Percentiles rank a stretch among this genome's conserved stretches.
These are phyloP conservation scores for Neelides sp. DNA, from an alignment of 1,140 invertebrate species.

Conservation along the genomic window DNA sequence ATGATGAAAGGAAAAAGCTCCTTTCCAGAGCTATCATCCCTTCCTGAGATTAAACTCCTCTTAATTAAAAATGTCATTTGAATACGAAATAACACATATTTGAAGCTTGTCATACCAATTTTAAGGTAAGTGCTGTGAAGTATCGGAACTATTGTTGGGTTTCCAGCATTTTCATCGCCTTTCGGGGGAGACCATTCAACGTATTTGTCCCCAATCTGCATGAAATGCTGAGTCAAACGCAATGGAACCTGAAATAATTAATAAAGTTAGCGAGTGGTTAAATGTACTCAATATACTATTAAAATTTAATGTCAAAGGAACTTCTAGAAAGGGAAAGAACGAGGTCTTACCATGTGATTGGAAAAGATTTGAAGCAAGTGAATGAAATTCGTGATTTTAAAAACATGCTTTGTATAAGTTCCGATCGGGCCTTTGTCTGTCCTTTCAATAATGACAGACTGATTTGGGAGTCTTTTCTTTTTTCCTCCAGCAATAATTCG, in stretches of 20 bases:
- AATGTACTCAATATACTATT: too few species aligned
- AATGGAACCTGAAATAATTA: slow-evolving; percentile 45
- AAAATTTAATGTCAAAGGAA: too few species aligned
- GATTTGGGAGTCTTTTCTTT: slow-evolving; percentile 56
- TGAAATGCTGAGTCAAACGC: slow-evolving; percentile 52
- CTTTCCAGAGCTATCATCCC: slow-evolving; percentile 44
- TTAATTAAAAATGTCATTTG: slow-evolving; percentile 14
- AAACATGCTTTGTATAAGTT: slow-evolving; percentile 58
- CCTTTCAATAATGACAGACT: slow-evolving; percentile 42
- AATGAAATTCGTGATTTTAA: slow-evolving; percentile 58
- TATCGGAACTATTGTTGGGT: slow-evolving; percentile 47
- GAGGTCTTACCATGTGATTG: slow-evolving; percentile 46
- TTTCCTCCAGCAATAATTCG: slow-evolving; percentile 48
- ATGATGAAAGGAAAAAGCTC: slow-evolving; percentile 57
- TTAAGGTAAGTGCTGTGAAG: slow-evolving; percentile 57
- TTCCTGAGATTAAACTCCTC: slow-evolving; percentile 38
- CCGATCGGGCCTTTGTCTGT: slow-evolving; percentile 52
- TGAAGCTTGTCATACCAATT: slow-evolving; percentile 45
- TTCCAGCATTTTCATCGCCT: slow-evolving; percentile 42
- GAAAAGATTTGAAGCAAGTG: slow-evolving; percentile 66
- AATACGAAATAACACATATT: not conserved
- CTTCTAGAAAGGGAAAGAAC: too few species aligned
- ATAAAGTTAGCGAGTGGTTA: too few species aligned
- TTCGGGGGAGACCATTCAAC: slow-evolving; percentile 44
- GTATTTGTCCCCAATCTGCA: slow-evolving; percentile 52